Evolutionary conservation across 2,888 invertebrate species (phyloP).

Genomic region (Drosophila eohydei): DNA sequence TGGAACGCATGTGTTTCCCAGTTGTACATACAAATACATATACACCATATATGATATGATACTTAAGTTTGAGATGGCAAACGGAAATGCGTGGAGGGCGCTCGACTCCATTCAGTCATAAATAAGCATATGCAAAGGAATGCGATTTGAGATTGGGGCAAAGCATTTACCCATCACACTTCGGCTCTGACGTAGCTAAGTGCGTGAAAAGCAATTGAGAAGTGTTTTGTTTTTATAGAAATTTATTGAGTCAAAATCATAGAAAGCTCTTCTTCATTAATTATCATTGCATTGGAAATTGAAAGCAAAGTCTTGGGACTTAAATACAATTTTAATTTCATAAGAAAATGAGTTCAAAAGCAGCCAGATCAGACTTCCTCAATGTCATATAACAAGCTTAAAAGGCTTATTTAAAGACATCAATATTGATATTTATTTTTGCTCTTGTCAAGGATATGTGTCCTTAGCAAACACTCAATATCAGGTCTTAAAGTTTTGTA

Average conservation of each 20-base stretch:
- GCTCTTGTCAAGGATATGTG: not conserved
- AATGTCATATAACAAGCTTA: not conserved
- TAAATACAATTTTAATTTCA: not conserved
- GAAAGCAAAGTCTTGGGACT: not conserved
- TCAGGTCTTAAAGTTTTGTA: slow-evolving; percentile 16
- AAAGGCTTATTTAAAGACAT: not conserved
- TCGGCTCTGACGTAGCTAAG: not conserved
- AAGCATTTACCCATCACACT: slow-evolving; percentile 7
- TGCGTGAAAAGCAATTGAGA: slow-evolving; percentile 9
- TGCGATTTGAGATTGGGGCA: slow-evolving; percentile 9
- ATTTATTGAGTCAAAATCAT: not conserved
- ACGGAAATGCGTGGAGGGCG: slow-evolving; percentile 37
- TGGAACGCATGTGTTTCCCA: slow-evolving; percentile 33
- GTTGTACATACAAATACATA: not conserved
- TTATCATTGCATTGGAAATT: not conserved
- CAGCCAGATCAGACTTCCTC: not conserved
- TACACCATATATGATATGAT: slow-evolving; percentile 11
- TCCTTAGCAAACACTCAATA: not conserved
- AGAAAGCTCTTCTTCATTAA: not conserved
- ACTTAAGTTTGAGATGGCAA: slow-evolving; percentile 16
- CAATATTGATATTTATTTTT: not conserved
- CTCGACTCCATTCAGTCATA: slow-evolving; percentile 4
- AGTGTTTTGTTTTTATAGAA: not conserved
- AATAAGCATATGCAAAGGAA: slow-evolving; percentile 23
- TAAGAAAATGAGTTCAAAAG: not conserved